Conservation (phyloP, 92 coral and sea anemone genomes). For the Palythoa caribaeorum region DNA sequence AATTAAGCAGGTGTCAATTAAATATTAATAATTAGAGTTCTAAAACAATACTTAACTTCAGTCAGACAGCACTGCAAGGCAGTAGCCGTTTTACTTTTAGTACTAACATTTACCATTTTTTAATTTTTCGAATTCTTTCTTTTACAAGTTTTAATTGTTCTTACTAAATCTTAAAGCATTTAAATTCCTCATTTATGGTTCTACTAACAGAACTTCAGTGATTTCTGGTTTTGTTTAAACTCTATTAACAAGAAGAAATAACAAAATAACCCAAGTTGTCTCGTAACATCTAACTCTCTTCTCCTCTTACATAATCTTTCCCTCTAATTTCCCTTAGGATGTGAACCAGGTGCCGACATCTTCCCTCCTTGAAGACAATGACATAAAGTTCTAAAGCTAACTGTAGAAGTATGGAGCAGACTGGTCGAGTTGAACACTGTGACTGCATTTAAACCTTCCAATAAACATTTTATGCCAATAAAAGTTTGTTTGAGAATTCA, state of each 20-base stretch:
- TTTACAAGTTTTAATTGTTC: not conserved
- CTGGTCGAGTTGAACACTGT: slow-evolving; percentile 29
- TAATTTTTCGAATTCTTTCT: not conserved
- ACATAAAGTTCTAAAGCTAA: slow-evolving; percentile 39
- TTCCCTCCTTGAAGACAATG: slow-evolving; percentile 36
- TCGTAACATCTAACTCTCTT: slow-evolving; percentile 27
- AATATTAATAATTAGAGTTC: not conserved
- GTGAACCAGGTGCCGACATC: slow-evolving; percentile 10
- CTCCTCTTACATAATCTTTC: slow-evolving; percentile 37
- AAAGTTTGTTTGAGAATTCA: slow-evolving; percentile 23
- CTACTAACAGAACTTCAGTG: not conserved
- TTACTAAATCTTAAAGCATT: no score
- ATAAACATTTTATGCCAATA: slow-evolving; percentile 14
- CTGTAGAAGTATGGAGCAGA: slow-evolving; percentile 35
- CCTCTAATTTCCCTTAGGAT: slow-evolving; percentile 41
- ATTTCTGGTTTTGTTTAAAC: not conserved
- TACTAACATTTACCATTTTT: not conserved
- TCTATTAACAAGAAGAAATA: not conserved
- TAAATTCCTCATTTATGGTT: no score
- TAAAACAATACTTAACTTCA: no score
- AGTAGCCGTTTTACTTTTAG: not conserved
- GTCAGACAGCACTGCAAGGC: no score
- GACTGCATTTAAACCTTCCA: slow-evolving; percentile 28
- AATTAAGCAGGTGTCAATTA: not conserved
- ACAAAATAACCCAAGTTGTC: not conserved